Evolutionary conservation across 2,888 invertebrate species (phyloP).

Genomic region (Lithophane ornitopus): DNA sequence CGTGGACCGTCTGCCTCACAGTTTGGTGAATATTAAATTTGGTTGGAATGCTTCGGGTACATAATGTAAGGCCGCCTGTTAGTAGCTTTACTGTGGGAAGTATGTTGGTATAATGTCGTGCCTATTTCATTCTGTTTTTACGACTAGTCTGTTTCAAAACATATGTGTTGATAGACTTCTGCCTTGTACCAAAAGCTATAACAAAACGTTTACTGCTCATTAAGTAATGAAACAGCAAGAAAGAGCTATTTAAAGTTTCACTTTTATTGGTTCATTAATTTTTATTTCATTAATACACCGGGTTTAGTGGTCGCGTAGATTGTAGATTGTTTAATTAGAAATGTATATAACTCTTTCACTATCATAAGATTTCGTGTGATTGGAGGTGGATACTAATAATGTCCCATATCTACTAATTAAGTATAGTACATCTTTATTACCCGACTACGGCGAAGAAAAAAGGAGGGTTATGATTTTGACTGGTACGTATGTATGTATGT

Average conservation of each 20-base stretch:
- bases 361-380: conserved; percentile 33
- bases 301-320: conserved; percentile 37
- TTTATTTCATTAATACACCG: conserved; percentile 55
- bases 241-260: conserved; percentile 55
- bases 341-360: conserved; percentile 26
- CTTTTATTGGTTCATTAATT: conserved; percentile 65
- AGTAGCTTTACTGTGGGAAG: conserved; percentile 53
- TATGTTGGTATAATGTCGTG: conserved; percentile 52
- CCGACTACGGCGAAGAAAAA: no score
- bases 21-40: conserved; percentile 62
- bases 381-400: conserved; percentile 27
- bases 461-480: no score
- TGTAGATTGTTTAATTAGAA: conserved; percentile 44
- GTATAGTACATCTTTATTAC: conserved; percentile 8
- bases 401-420: conserved; percentile 3
- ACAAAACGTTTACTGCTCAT: conserved; percentile 64
- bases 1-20: conserved; percentile 27
- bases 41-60: conserved; percentile 44
- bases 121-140: conserved; percentile 59
- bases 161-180: conserved; percentile 37
- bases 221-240: conserved; percentile 57
- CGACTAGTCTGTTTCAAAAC: conserved; percentile 51
- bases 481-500: no score
- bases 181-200: conserved; percentile 53
- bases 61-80: conserved; percentile 50